Conservation (phyloP, 1,140 invertebrate genomes). For the Tribolium madens region DNA sequence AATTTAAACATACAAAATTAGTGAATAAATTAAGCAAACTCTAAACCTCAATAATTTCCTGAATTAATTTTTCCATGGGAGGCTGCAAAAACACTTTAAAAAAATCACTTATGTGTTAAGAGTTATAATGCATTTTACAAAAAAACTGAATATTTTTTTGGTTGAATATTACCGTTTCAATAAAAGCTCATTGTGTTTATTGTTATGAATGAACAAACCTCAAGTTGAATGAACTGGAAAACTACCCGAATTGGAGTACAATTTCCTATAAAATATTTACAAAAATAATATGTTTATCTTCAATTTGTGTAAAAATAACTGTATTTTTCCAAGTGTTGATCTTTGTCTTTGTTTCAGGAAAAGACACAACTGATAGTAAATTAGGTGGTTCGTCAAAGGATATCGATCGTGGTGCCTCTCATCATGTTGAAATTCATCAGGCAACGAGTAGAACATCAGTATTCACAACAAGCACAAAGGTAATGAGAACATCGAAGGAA, state of each 20-base stretch:
- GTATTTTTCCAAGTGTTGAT: not conserved
- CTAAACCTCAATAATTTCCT: too few relatives aligned
- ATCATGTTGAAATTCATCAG: conserved; percentile 61
- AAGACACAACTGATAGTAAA: conserved; percentile 70
- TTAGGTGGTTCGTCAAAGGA: conserved; percentile 63
- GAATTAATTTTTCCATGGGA: too few relatives aligned
- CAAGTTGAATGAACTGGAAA: not conserved
- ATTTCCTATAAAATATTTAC: conserved; percentile 31
- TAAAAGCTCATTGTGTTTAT: not conserved
- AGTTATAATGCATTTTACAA: too few relatives aligned
- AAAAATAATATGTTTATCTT: not conserved
- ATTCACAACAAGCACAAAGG: conserved; percentile 61
- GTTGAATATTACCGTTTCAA: too few relatives aligned
- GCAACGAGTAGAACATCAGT: conserved; percentile 62
- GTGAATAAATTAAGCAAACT: too few relatives aligned
- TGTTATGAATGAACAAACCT: not conserved
- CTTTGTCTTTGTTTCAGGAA: conserved; percentile 55
- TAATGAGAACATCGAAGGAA: conserved; percentile 27
- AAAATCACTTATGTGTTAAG: too few relatives aligned
- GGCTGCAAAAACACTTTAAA: too few relatives aligned
- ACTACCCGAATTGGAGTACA: conserved; percentile 39
- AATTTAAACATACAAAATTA: too few relatives aligned
- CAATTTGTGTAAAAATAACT: too few relatives aligned
- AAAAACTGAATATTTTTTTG: too few relatives aligned
- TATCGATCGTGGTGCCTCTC: conserved; percentile 51